These are phyloP conservation scores for Meriones psammophilus DNA, from an alignment of 2,797 vertebrate species.

Conservation along the genomic window DNA sequence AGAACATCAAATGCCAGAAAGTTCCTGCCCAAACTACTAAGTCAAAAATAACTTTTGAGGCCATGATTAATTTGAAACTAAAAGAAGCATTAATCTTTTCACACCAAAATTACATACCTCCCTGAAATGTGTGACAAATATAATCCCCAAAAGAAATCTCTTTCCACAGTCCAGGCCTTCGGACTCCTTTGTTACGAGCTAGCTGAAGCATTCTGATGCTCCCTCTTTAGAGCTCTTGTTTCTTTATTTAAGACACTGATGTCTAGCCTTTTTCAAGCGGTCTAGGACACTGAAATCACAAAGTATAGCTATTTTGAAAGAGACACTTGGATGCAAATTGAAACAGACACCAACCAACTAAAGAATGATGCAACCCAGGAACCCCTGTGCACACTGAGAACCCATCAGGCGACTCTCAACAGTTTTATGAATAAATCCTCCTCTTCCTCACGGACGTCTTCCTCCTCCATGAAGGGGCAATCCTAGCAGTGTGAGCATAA, in stretches of 20 bases:
- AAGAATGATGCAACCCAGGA: slow-evolving; percentile 78
- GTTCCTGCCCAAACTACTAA: slow-evolving; percentile 37
- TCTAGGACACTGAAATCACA: slow-evolving; percentile 70
- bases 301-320: slow-evolving; percentile 86
- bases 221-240: slow-evolving; percentile 60
- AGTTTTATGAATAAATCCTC: slow-evolving; percentile 56
- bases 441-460: not conserved
- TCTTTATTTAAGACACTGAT: slow-evolving; percentile 62
- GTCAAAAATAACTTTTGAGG: slow-evolving; percentile 62
- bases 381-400: slow-evolving; percentile 56
- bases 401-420: slow-evolving; percentile 6
- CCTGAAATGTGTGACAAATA: slow-evolving; percentile 91
- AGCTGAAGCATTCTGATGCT: slow-evolving; percentile 72
- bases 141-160: slow-evolving; percentile 89
- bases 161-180: slow-evolving; percentile 83
- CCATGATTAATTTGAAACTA: slow-evolving; percentile 82
- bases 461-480: slow-evolving; percentile 30
- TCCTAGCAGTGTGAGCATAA: slow-evolving; percentile 10
- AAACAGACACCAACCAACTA: slow-evolving; percentile 84
- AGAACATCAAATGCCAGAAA: slow-evolving; percentile 28
- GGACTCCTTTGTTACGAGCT: slow-evolving; percentile 70
- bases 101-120: slow-evolving; percentile 88
- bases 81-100: not conserved
- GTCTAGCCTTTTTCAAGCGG: slow-evolving; percentile 62
- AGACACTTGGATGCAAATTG: slow-evolving; percentile 79